A percentile compares a stretch with the other conserved stretches of the same genome.
These are phyloP conservation scores for Cirrhinus molitorella DNA, from an alignment of 2,797 vertebrate genomes.

Conservation along the genomic window DNA sequence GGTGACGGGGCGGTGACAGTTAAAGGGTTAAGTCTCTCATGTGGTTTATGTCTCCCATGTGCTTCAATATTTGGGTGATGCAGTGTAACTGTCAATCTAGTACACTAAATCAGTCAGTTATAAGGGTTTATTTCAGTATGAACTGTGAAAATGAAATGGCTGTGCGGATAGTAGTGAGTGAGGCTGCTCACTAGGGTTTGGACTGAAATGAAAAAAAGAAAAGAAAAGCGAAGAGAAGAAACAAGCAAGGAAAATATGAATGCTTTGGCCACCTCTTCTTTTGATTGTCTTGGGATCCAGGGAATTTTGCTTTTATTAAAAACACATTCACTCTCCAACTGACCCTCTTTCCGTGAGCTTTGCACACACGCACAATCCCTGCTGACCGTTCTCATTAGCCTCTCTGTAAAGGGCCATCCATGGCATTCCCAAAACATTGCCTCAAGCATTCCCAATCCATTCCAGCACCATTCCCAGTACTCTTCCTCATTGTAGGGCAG, in stretches of 20 bases:
- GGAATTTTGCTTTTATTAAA: slow-evolving; percentile 50
- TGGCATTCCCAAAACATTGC: slow-evolving; percentile 57
- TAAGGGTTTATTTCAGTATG: background rate
- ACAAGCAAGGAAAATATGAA: background rate
- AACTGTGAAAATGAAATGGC: background rate
- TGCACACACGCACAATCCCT: slow-evolving; percentile 38
- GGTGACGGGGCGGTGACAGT: too few species aligned
- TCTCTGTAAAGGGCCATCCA: slow-evolving; percentile 65
- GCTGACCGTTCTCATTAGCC: slow-evolving; percentile 63
- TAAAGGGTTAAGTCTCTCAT: background rate
- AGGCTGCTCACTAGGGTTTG: background rate
- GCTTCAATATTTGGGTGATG: background rate
- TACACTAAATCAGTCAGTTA: background rate
- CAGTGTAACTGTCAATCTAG: too few species aligned
- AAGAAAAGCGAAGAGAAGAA: background rate
- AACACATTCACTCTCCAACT: slow-evolving; percentile 44
- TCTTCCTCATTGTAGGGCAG: slow-evolving; percentile 69
- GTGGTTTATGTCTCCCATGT: background rate
- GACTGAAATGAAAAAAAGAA: background rate
- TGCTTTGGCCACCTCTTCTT: slow-evolving; percentile 58
- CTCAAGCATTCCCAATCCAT: slow-evolving; percentile 14
- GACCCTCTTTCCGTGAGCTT: slow-evolving; percentile 63
- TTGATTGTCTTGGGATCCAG: slow-evolving; percentile 57
- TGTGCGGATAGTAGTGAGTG: background rate
- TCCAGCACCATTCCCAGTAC: slow-evolving; percentile 61